phyloP scores from a whole-genome alignment of 2,888 invertebrate species.

The Slavum lentiscoides region DNA sequence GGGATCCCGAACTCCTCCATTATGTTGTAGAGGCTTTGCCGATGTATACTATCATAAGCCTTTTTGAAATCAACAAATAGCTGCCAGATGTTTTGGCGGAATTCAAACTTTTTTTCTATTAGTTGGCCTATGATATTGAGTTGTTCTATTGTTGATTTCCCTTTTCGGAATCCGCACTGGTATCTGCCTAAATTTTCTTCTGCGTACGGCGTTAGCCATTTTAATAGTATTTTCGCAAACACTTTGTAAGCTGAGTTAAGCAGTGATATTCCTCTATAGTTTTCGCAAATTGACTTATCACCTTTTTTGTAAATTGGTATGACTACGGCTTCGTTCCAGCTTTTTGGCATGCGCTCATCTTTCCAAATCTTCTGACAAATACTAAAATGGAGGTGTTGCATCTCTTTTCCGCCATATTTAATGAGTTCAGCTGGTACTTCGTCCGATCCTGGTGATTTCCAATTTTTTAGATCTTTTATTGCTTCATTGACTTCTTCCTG shows the following conservation, averaged over 20 bases:
- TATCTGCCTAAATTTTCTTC: conserved; percentile 25
- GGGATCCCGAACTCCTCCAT: conserved; percentile 16
- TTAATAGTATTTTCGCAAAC: conserved; percentile 47
- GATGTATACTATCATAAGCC: conserved; percentile 7
- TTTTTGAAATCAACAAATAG: too few species aligned
- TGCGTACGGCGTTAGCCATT: conserved; percentile 26
- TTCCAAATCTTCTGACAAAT: too few species aligned
- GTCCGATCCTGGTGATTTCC: too few species aligned
- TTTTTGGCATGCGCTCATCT: too few species aligned
- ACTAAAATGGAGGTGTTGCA: too few species aligned
- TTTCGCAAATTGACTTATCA: conserved; percentile 52
- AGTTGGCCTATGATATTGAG: not conserved
- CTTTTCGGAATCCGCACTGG: not conserved
- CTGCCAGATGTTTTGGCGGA: too few species aligned
- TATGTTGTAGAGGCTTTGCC: conserved; percentile 22
- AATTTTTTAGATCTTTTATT: too few species aligned
- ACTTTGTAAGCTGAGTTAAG: conserved; percentile 51
- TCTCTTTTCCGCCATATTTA: too few species aligned
- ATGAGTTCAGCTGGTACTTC: too few species aligned
- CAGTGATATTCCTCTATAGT: conserved; percentile 52
- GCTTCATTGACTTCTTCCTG: too few species aligned
- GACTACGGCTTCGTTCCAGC: conserved; percentile 15
- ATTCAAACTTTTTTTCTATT: conserved; percentile 2
- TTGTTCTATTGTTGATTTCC: conserved; percentile 1
- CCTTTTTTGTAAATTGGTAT: conserved; percentile 48